phyloP scores from a whole-genome alignment of 2,888 invertebrate species.

The Cylindroiulus punctatus region DNA sequence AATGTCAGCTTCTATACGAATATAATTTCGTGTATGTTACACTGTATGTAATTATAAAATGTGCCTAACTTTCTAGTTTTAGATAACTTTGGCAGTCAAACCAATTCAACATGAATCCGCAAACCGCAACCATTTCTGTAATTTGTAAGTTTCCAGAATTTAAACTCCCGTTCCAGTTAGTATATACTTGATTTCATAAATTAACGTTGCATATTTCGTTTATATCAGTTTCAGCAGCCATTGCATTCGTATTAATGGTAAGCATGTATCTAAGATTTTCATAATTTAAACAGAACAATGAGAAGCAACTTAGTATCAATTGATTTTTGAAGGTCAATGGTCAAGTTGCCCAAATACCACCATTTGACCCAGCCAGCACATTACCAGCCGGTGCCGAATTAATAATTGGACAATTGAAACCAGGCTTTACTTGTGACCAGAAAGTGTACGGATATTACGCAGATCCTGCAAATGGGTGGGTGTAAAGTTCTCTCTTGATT shows the following conservation, averaged over 20 bases:
- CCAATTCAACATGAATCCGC: constrained; percentile 5
- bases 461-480: constrained; percentile 56
- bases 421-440: constrained; percentile 58
- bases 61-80: not conserved
- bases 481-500: not conserved
- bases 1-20: no score
- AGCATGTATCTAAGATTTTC: not conserved
- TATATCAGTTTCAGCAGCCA: not conserved
- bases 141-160: not conserved
- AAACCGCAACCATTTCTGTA: not conserved
- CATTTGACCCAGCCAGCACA: constrained; percentile 30
- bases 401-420: constrained; percentile 57
- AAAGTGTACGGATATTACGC: constrained; percentile 59
- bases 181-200: not conserved
- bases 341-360: constrained; percentile 18
- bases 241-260: constrained; percentile 50
- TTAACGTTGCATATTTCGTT: not conserved
- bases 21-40: no score
- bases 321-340: not conserved
- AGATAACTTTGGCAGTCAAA: not conserved
- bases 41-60: not conserved
- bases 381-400: constrained; percentile 58
- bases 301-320: not conserved
- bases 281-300: not conserved
- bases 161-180: no score